Evolutionary conservation across 2,888 invertebrate species (phyloP), one percentile per base, ranked within the genome.

Genomic region (Drosophila trichaetosa): DNA sequence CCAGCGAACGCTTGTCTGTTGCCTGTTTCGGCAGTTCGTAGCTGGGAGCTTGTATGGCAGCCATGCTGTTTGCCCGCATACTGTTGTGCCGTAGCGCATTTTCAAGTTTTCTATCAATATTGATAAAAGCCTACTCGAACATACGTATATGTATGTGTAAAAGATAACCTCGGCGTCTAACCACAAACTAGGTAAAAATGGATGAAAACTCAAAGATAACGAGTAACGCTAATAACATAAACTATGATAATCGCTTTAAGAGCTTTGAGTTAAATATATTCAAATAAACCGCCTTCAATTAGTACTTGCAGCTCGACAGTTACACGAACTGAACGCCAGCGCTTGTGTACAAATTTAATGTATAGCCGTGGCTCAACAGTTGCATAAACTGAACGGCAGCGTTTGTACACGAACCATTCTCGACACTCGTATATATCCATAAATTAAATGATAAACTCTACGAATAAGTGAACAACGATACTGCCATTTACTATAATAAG

Each of bases 1-100:
- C 79, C 7, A 68, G 36, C 1, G 87, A 74, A 18, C 73, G 74
- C 57, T 82, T 91, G 54, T 90, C 80, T 58, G n/a, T 38, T 2
- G 21, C 40, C 0, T 10, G 1, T 10, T 31, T 18, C 0, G 52
- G 13, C 5, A 46, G 40, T 16, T 57, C 31, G n/a, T 31, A 29
- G 16, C 11, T 3, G 10, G 2, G 31, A 36, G 21, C 21, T 54
- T 58, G 31, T 63, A 48, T 56, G 64, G 49, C 59, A 61, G 2
- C 69, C 85, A 85, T 85, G 54, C 29, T 73, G 69, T 53, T 67
- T 69, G 51, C 8, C 40, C 31, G 52, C 16, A 49, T 64, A 83
- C 82, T 83, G 68, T 16, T n/a, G 29, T 42, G 18, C 24, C 68
- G 68, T 69, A 51, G 46, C 51, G 49, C 31, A 38, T 34, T 24